Evolutionary conservation across 2,888 invertebrate genomes (phyloP).

Genomic region (Sussaba pulchella): DNA sequence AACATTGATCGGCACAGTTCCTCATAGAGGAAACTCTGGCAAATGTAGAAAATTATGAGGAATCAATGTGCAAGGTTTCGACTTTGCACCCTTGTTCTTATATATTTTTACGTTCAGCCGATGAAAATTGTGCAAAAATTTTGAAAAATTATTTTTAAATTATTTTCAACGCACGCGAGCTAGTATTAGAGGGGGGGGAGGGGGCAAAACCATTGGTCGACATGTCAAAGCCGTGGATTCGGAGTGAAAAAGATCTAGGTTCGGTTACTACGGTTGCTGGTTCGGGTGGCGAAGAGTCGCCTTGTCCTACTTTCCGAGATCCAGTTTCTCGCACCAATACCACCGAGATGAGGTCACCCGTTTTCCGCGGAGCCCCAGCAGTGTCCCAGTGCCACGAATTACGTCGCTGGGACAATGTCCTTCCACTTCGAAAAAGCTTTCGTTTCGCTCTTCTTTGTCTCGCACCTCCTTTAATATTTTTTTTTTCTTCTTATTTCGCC

Average conservation of each 20-base stretch:
- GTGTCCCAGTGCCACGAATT: slow-evolving; percentile 11
- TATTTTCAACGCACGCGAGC: too few relatives aligned
- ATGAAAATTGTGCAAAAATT: too few relatives aligned
- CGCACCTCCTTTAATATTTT: not conserved
- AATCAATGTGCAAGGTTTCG: too few relatives aligned
- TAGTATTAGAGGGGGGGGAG: too few relatives aligned
- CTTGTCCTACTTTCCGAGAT: slow-evolving; percentile 73
- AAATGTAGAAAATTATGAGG: too few relatives aligned
- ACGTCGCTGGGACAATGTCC: slow-evolving; percentile 34
- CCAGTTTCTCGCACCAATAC: slow-evolving; percentile 57
- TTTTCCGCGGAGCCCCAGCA: slow-evolving; percentile 44
- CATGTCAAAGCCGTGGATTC: slow-evolving; percentile 43
- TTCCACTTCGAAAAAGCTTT: slow-evolving; percentile 8
- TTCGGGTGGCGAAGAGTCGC: slow-evolving; percentile 63
- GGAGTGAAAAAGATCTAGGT: slow-evolving; percentile 42
- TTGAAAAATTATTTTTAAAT: too few relatives aligned
- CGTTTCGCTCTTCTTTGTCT: not conserved
- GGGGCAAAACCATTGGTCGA: not conserved
- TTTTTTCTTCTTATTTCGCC: not conserved
- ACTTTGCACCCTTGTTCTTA: too few relatives aligned
- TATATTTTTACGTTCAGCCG: too few relatives aligned
- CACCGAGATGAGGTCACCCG: slow-evolving; percentile 63
- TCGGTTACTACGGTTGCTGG: slow-evolving; percentile 18
- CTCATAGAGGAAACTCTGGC: too few relatives aligned
- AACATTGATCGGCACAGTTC: too few relatives aligned